These are phyloP conservation scores for Euproctis similis DNA, from an alignment of 2,888 invertebrate species.

Conservation along the genomic window DNA sequence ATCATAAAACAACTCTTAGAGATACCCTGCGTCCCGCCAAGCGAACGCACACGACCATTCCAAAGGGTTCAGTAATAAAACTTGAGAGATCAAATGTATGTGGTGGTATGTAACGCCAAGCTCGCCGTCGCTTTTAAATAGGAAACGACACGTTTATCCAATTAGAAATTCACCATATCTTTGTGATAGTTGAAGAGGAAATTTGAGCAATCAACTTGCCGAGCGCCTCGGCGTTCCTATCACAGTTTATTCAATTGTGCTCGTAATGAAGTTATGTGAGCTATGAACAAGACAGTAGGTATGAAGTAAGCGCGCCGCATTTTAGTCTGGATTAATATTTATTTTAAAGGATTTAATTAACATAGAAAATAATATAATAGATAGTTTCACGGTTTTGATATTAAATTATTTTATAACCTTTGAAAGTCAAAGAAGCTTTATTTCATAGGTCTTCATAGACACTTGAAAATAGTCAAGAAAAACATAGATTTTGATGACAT, in stretches of 20 bases:
- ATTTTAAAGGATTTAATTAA: constrained; percentile 16
- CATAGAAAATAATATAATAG: constrained; percentile 45
- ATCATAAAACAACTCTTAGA: constrained; percentile 26
- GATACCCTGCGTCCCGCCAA: constrained; percentile 28
- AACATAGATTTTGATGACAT: no score
- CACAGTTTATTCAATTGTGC: constrained; percentile 76
- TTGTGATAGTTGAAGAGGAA: constrained; percentile 76
- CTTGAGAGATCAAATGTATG: constrained; percentile 44
- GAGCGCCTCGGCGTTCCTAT: constrained; percentile 71
- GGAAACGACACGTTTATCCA: constrained; percentile 77
- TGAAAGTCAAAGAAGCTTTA: no score
- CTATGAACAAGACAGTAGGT: constrained; percentile 56
- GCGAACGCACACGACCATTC: constrained; percentile 14
- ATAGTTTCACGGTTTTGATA: no score
- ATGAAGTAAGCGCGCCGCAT: constrained; percentile 43
- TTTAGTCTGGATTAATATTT: constrained; percentile 32
- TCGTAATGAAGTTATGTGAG: constrained; percentile 72
- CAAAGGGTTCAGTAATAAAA: constrained; percentile 29
- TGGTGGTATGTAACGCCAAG: constrained; percentile 55
- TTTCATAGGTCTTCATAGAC: no score
- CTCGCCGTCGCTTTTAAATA: constrained; percentile 72
- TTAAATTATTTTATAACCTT: no score
- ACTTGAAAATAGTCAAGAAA: no score
- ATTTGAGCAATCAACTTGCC: constrained; percentile 75
- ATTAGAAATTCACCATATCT: constrained; percentile 77